Evolutionary conservation across 1,140 invertebrate genomes (phyloP).

Genomic region (Sweltsa coloradensis): DNA sequence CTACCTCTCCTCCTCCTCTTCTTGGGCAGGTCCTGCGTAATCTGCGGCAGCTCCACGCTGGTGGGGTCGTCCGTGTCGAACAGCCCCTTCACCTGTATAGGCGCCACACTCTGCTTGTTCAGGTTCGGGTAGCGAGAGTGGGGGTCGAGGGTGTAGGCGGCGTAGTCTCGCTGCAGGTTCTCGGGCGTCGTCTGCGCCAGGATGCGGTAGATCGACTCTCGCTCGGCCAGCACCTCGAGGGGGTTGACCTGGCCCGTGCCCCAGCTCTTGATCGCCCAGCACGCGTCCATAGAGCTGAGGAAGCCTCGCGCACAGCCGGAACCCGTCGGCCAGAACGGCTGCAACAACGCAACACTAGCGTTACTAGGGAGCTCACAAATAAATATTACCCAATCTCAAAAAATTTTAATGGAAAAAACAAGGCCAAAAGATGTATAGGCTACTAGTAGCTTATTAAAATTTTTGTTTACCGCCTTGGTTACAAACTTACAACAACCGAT

Average conservation of each 20-base stretch:
- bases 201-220: slow-evolving; percentile 86
- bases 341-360: slow-evolving; percentile 22
- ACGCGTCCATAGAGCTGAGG: slow-evolving; percentile 87
- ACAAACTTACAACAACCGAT: no score
- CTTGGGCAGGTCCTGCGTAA: slow-evolving; percentile 34
- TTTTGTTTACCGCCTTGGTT: no score
- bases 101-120: slow-evolving; percentile 44
- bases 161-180: slow-evolving; percentile 82
- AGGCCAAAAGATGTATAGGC: no score
- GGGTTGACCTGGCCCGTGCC: slow-evolving; percentile 51
- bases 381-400: slow-evolving; percentile 6
- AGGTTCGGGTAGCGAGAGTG: slow-evolving; percentile 61
- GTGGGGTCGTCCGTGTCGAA: slow-evolving; percentile 47
- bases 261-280: slow-evolving; percentile 88
- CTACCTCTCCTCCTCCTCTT: slow-evolving; percentile 51
- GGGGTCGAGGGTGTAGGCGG: slow-evolving; percentile 82
- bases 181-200: slow-evolving; percentile 92
- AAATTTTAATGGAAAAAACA: slow-evolving; percentile 8
- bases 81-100: slow-evolving; percentile 49
- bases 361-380: slow-evolving; percentile 1
- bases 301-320: slow-evolving; percentile 96
- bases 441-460: no score
- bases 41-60: slow-evolving; percentile 36
- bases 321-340: slow-evolving; percentile 97
- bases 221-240: slow-evolving; percentile 78